Evolutionary conservation across 1,140 invertebrate genomes (phyloP), one percentile per base, ranked within the genome.

Genomic region (Drosophila busckii): DNA sequence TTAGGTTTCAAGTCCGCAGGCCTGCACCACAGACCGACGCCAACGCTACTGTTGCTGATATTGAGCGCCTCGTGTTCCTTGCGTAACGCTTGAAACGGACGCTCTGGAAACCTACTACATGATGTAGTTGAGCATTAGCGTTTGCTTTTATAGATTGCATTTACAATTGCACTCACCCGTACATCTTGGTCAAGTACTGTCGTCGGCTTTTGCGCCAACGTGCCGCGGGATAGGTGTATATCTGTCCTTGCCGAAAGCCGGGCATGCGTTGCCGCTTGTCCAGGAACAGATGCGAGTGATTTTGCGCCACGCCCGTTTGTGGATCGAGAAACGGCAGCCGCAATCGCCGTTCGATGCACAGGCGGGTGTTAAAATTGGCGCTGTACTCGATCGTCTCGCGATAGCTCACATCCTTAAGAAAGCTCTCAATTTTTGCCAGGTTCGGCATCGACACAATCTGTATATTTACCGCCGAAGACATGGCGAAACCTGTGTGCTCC

Each of bases 251-350:
- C 46, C 90, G 89, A 44, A 95, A 90, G 52, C 97, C 97, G 22
- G 97, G 96, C 89, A 97, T 93, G 59, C 97, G 91, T 82, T 98
- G 94, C 73, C 94, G 90, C 75, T 93, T 91, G 23, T 92, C 92
- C 93, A 96, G 95, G 88, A 96, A 98, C 54, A 98, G 89, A 68
- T 93, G 93, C 58, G 95, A 97, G 88, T 98, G 96, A 86, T 95
- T 97, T 87, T 98, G 96, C 12, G 96, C 96, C 17, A 98, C 95
- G 22, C 95, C 96, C 49, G 97, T 98, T 88, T 98, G 97, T 2
- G 96, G 96, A 88, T 98, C 97, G 46, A 98, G 91, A 87, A 98
- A 99, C 25, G 97, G 97, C 88, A 98, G 92, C 46, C 97, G 90
- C 85, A 97, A 90, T 82, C 96, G 93, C 59, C 97, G 91, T 88